Evolutionary conservation across 1,140 invertebrate species (phyloP).

Genomic region (Caenorhabditis latens): DNA sequence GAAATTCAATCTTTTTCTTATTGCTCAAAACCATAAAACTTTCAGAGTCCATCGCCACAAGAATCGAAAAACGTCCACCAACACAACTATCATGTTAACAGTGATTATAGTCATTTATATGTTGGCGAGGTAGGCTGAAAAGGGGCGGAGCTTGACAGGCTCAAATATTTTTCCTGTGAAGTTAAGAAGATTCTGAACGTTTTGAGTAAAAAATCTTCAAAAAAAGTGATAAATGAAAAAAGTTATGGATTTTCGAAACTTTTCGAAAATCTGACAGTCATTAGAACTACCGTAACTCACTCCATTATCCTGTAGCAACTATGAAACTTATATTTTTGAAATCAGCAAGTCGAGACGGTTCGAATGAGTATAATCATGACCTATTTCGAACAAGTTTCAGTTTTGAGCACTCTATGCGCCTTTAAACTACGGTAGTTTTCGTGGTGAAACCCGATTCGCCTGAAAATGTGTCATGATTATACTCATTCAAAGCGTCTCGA

Average conservation of each 20-base stretch:
- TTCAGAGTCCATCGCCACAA: constrained; percentile 51
- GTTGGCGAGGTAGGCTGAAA: constrained; percentile 48
- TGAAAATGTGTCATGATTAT: too few species aligned
- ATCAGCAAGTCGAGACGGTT: not conserved
- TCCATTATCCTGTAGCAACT: not conserved
- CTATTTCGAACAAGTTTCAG: not conserved
- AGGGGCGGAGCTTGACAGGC: too few species aligned
- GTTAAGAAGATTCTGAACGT: too few species aligned
- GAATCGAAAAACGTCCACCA: constrained; percentile 59
- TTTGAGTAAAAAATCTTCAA: too few species aligned
- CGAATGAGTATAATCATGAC: not conserved
- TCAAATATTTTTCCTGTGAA: not conserved
- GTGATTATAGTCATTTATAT: constrained; percentile 67
- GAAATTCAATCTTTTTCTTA: not conserved
- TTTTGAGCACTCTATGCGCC: too few species aligned
- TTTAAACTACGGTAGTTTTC: not conserved
- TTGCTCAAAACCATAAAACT: not conserved
- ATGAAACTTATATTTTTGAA: not conserved
- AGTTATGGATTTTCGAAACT: too few species aligned
- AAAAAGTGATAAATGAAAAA: too few species aligned
- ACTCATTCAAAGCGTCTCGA: too few species aligned
- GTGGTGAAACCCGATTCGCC: not conserved
- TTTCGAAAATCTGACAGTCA: too few species aligned
- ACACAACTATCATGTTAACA: constrained; percentile 66
- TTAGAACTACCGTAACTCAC: not conserved